Base-by-base conservation (phyloP, 2,888 invertebrate genomes). In the Sycophila texana region DNA sequence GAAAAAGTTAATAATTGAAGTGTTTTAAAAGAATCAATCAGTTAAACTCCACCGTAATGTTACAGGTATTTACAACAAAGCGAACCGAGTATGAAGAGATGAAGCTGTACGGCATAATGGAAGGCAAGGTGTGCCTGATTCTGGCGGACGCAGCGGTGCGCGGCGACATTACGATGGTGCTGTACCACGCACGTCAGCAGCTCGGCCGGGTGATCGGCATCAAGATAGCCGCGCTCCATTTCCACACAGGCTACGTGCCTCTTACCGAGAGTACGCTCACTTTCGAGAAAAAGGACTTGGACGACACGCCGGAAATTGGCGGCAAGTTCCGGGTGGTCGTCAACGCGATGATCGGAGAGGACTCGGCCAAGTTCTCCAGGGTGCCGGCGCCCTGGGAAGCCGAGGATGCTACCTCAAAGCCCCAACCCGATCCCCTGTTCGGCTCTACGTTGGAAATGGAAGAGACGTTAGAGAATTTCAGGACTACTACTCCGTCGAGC, bases 101-200 rank as follows among this genome's bases (percentile, higher is more conserved):
- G 93, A 94, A 95, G 91, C 91, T 94, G 61, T 95, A 93, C 86
- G 93, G 93, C 77, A 93, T 94, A 86, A 92, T 93, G 76, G 95
- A 95, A 86, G 95, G 95, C 82, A 95, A 95, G 92, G 94, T 94
- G 88, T 88, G 88, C 39, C 71, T 89, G 57, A 84, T 87, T 4
- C 68, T 90, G 13, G 87, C 86, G 4, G 90, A 90, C 88, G 92
- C 95, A 30, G 95, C 95, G 0, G 95, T 97, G 18, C 93, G 93
- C 67, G 98, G 98, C 0, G 99, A 99, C 91, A 94, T 98, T 67
- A 94, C 95, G 5, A 91, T 99, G 60, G 92, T 94, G 47, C 92
- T 96, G 58, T 96, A 94, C 87, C 97, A 97, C 91, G 97, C 98
- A 2, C 93, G 98, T 0, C 96, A 97, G 87, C 95, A 97, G 80